Percentiles rank a stretch among this genome's conserved stretches.
phyloP scores from a whole-genome alignment of 2,888 invertebrate species.

The Gymnosoma rotundatum region DNA sequence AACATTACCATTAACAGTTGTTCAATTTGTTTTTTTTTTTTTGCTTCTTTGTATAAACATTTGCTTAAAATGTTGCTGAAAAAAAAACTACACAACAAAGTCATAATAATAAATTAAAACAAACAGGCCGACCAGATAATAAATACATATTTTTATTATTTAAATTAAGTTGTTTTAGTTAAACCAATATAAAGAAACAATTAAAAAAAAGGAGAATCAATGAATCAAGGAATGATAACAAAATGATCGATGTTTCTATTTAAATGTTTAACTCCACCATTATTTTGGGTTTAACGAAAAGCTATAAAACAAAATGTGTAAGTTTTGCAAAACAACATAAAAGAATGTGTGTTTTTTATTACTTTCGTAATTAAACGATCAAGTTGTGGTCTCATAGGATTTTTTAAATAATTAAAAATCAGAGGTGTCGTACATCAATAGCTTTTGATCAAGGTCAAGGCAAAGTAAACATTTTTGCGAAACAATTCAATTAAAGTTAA shows the following conservation, averaged over 20 bases:
- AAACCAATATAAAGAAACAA: constrained; percentile 18
- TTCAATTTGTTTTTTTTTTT: constrained; percentile 20
- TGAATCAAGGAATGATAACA: background rate
- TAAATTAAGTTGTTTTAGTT: constrained; percentile 47
- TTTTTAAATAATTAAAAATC: too few relatives aligned
- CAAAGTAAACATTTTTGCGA: too few relatives aligned
- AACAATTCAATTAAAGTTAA: too few relatives aligned
- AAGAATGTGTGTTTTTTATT: too few relatives aligned
- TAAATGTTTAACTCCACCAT: constrained; percentile 27
- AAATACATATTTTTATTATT: constrained; percentile 30
- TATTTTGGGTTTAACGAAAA: too few relatives aligned
- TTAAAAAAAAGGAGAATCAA: background rate
- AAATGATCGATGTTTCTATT: constrained; percentile 49
- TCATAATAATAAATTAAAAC: background rate
- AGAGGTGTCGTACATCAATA: too few relatives aligned
- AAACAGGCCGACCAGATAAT: constrained; percentile 34
- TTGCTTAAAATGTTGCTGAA: constrained; percentile 1
- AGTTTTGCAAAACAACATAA: too few relatives aligned
- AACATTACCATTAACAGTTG: constrained; percentile 64
- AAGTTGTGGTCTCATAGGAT: too few relatives aligned
- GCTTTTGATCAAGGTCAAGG: too few relatives aligned
- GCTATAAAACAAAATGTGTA: too few relatives aligned
- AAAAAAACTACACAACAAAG: background rate
- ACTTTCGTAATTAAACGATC: too few relatives aligned
- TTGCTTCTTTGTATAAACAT: background rate